Evolutionary conservation across 1,140 invertebrate species (phyloP).

Genomic region (Drosophila navojoa): DNA sequence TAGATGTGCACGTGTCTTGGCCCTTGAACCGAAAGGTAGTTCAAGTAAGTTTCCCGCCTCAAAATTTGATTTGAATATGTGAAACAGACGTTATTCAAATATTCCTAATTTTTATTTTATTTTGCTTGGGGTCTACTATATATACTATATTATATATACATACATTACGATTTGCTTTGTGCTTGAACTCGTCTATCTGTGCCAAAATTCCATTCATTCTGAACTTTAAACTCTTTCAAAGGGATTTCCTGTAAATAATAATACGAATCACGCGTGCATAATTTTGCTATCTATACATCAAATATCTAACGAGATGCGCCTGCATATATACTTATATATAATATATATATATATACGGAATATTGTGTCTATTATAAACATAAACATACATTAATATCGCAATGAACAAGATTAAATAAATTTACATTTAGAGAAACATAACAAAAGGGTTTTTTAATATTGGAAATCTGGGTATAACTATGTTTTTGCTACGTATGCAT

Average conservation of each 20-base stretch:
- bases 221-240: constrained; percentile 8
- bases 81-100: background rate
- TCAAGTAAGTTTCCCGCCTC: background rate
- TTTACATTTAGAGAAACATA: constrained; percentile 78
- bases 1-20: background rate
- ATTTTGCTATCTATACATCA: constrained; percentile 24
- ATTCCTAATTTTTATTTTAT: background rate
- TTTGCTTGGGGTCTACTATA: background rate
- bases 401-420: constrained; percentile 70
- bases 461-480: too few species aligned
- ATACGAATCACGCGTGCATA: constrained; percentile 16
- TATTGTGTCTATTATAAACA: constrained; percentile 70
- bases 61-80: background rate
- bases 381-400: constrained; percentile 60
- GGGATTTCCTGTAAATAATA: constrained; percentile 40
- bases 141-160: background rate
- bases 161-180: background rate
- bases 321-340: constrained; percentile 34
- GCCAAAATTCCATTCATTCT: constrained; percentile 1
- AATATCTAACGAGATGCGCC: constrained; percentile 34
- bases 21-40: background rate
- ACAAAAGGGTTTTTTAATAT: background rate
- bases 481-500: too few species aligned
- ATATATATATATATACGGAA: constrained; percentile 58
- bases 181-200: constrained; percentile 11